Conservation (phyloP, 2,797 vertebrate genomes). For the Anomalospiza imberbis region DNA sequence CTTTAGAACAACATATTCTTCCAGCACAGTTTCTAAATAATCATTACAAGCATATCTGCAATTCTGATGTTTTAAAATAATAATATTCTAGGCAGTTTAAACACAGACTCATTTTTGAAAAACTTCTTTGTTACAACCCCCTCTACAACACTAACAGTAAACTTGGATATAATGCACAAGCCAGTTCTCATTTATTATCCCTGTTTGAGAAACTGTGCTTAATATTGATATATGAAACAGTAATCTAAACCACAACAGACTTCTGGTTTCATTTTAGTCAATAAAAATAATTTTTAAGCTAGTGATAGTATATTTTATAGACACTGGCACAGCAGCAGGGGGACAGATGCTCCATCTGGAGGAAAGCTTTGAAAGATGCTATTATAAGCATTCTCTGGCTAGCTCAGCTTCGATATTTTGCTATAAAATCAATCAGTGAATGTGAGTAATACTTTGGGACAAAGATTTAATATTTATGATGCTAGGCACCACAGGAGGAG, state of each 20-base stretch:
- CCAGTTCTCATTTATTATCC: not conserved
- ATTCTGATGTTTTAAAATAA: not conserved
- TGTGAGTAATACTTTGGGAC: not conserved
- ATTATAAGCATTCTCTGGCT: conserved; percentile 8
- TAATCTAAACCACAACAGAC: conserved; percentile 2
- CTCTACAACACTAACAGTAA: not conserved
- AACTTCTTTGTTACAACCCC: not conserved
- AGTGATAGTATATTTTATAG: not conserved
- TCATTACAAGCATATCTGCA: not conserved
- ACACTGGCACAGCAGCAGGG: not conserved
- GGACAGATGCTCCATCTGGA: conserved; percentile 23
- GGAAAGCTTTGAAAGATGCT: conserved; percentile 23
- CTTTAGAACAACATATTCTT: not conserved
- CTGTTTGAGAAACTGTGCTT: not conserved
- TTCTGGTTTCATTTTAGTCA: conserved; percentile 11
- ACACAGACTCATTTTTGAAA: not conserved
- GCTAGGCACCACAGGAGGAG: not conserved
- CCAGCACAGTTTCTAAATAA: not conserved
- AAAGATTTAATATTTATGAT: not conserved
- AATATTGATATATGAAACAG: not conserved
- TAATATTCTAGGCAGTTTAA: not conserved
- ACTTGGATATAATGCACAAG: not conserved
- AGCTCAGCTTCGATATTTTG: not conserved
- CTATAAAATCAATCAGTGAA: not conserved
- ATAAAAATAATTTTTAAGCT: not conserved